Conservation (phyloP, 1,140 invertebrate species). For the Condylostylus longicornis region DNA sequence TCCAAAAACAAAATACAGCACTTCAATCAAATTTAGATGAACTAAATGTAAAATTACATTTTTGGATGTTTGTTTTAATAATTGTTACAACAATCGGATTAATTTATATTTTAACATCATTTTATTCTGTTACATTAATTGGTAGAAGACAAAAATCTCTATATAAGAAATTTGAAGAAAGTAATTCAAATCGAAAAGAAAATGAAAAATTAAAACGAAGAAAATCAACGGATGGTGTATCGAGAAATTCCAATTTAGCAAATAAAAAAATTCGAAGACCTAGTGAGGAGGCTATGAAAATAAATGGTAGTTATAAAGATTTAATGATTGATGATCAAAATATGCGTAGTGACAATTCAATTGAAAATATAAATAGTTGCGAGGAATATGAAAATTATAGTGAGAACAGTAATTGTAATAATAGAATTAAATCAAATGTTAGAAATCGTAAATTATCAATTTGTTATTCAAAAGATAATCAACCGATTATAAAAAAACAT, state of each 20-base stretch:
- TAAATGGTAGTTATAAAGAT: slow-evolving; percentile 41
- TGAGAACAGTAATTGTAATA: too few relatives aligned
- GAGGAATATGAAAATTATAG: slow-evolving; percentile 11
- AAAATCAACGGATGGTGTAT: slow-evolving; percentile 44
- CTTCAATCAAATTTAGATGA: slow-evolving; percentile 44
- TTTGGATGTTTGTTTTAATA: slow-evolving; percentile 23
- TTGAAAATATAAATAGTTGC: slow-evolving; percentile 27
- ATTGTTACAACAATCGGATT: slow-evolving; percentile 16
- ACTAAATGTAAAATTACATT: slow-evolving; percentile 32
- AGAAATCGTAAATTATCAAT: too few relatives aligned
- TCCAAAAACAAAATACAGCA: slow-evolving; percentile 43
- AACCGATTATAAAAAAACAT: too few relatives aligned
- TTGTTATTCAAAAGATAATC: too few relatives aligned
- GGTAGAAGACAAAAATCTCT: not conserved
- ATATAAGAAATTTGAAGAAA: not conserved
- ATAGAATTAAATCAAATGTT: too few relatives aligned
- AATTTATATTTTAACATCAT: slow-evolving; percentile 7
- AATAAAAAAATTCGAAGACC: slow-evolving; percentile 45
- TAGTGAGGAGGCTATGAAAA: slow-evolving; percentile 61
- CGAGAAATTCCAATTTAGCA: slow-evolving; percentile 33
- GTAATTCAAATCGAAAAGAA: too few relatives aligned
- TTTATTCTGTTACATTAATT: not conserved
- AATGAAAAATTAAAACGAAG: slow-evolving; percentile 33
- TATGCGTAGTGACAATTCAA: too few relatives aligned
- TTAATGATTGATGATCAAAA: slow-evolving; percentile 35